phyloP scores from a whole-genome alignment of 2,797 vertebrate genomes.

The Microhierax caerulescens region DNA sequence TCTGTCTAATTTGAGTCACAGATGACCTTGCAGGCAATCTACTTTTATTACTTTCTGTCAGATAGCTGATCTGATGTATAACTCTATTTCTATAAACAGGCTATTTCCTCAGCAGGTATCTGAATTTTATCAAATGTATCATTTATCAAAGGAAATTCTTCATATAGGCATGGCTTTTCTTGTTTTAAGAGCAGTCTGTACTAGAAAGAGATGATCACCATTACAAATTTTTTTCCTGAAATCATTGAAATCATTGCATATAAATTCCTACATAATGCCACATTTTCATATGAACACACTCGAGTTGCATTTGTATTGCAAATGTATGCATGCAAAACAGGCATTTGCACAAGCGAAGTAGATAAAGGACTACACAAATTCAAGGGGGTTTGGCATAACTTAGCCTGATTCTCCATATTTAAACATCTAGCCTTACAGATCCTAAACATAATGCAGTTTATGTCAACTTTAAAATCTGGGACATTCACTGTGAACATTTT shows the following conservation, averaged over 20 bases:
- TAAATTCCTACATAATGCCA: background rate
- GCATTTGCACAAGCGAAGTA: constrained; percentile 14
- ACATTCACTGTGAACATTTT: background rate
- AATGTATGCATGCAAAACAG: constrained; percentile 34
- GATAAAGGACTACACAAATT: background rate
- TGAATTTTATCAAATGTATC: constrained; percentile 44
- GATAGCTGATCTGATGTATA: constrained; percentile 34
- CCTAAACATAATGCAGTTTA: background rate
- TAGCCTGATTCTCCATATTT: background rate
- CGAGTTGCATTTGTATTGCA: constrained; percentile 8
- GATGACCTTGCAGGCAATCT: constrained; percentile 33
- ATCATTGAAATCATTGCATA: background rate
- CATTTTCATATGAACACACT: constrained; percentile 19
- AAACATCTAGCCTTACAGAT: background rate
- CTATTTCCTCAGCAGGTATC: constrained; percentile 47
- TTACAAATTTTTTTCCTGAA: background rate
- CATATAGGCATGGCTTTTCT: background rate
- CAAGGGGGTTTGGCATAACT: background rate
- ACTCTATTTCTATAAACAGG: constrained; percentile 60
- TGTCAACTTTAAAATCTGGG: background rate
- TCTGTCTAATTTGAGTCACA: constrained; percentile 56
- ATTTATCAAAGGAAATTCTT: constrained; percentile 42
- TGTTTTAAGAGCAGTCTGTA: background rate
- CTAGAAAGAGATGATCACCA: background rate
- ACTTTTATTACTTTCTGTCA: constrained; percentile 47